phyloP scores from a whole-genome alignment of 2,113 vertebrate genomes.

The Propithecus coquereli region DNA sequence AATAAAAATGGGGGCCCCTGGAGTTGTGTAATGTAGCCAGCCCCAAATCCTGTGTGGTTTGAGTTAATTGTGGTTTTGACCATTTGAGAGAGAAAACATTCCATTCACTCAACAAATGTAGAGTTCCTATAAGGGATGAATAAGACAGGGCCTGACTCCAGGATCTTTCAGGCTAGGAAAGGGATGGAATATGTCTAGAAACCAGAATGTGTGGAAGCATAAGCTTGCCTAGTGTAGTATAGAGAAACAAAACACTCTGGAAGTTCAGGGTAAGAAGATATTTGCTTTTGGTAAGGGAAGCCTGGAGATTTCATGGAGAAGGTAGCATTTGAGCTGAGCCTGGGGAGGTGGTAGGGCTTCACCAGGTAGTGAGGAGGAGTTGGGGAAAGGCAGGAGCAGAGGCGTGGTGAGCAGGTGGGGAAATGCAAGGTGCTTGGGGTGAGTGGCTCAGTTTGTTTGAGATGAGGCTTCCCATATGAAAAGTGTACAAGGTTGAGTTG shows the following conservation, averaged over 20 bases:
- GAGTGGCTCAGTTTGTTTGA: background rate
- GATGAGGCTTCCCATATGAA: background rate
- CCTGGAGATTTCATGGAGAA: background rate
- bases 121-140: background rate
- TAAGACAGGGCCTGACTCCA: background rate
- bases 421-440: background rate
- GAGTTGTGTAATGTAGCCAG: background rate
- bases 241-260: background rate
- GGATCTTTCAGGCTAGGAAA: background rate
- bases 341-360: background rate
- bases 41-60: background rate
- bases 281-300: background rate
- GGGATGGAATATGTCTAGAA: background rate
- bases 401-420: background rate
- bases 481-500: background rate
- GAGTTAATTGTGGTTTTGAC: background rate
- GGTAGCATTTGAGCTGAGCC: background rate
- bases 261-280: background rate
- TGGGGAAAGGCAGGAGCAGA: background rate
- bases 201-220: background rate
- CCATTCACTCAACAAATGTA: background rate
- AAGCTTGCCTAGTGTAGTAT: background rate
- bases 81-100: background rate
- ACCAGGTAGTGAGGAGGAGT: too few species aligned
- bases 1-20: background rate